Evolutionary conservation across 2,888 invertebrate species (phyloP), one percentile per base, ranked within the genome.

Genomic region (Perizoma flavofasciatum): DNA sequence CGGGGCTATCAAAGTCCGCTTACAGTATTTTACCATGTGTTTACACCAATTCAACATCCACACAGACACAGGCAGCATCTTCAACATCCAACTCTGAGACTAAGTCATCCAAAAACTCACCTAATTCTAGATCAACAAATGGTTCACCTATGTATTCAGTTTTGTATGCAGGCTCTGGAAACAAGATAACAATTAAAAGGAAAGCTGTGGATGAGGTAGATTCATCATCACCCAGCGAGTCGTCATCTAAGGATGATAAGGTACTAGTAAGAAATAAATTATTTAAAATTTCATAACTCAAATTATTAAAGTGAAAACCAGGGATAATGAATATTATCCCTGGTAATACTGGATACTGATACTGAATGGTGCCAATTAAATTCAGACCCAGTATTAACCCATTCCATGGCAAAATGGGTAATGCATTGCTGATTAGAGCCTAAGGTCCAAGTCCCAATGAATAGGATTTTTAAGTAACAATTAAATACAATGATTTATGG

Each of bases 111-210:
- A 86, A 86, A 77, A 85, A 83, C 67, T 89, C 88, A 5, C 88
- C 89, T 43, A 88, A 81, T 70, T 84, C 88, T 49, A 85, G 85
- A 79, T 78, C 84, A 66, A 84, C 89, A 53, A 89, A 91, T 74
- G 89, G 91, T 43, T 87, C 89, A 37, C 86, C 91, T 48, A 73
- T 88, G 79, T 96, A 96, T 86, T 96, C 96, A 65, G 96, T 96
- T 48, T 94, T 96, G 93, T 96, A 96, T 86, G 95, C 96, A 55
- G 96, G 96, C 10, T 94, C 95, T 68, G 96, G 96, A 54, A 96
- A 96, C 83, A 96, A 96, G 92, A 96, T 96, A 72, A 96, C 96
- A 48, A 96, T 96, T 69, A 96, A 96, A 83, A 92, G 96, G 70
- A 96, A 96, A 92, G 94, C 94, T 58, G 89, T 94, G 4, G 94